These are phyloP conservation scores for Phocides pigmalion DNA, from an alignment of 1,140 invertebrate genomes.

Conservation along the genomic window DNA sequence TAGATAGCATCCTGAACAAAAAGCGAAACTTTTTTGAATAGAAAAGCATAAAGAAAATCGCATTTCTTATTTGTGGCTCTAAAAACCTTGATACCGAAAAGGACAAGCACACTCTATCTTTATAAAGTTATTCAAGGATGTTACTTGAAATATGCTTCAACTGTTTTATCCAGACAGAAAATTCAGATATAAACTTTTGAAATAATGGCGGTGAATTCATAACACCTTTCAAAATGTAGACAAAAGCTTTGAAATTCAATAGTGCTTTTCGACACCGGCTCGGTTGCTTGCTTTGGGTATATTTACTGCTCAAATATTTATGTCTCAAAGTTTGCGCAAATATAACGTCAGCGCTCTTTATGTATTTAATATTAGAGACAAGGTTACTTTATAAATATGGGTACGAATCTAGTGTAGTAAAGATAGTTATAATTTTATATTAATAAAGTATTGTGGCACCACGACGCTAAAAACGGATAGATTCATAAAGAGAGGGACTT, in stretches of 20 bases:
- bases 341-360: slow-evolving; percentile 22
- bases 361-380: slow-evolving; percentile 24
- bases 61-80: not conserved
- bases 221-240: slow-evolving; percentile 31
- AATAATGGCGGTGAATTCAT: slow-evolving; percentile 28
- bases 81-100: slow-evolving; percentile 12
- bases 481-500: no score
- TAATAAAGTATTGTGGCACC: no score
- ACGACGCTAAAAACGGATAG: no score
- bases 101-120: slow-evolving; percentile 6
- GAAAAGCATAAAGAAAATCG: slow-evolving; percentile 1
- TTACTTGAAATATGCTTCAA: slow-evolving; percentile 22
- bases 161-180: slow-evolving; percentile 12
- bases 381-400: slow-evolving; percentile 17
- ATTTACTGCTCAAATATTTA: slow-evolving; percentile 31
- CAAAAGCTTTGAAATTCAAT: slow-evolving; percentile 33
- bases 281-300: slow-evolving; percentile 16
- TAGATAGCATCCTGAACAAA: no score
- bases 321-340: slow-evolving; percentile 18
- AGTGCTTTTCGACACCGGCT: slow-evolving; percentile 26
- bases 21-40: no score
- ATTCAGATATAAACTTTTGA: slow-evolving; percentile 21
- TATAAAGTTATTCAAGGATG: slow-evolving; percentile 12
- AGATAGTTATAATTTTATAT: no score
- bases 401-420: not conserved